Conservation (phyloP, 2,113 vertebrate species). For the Psilopogon haemacephalus region DNA sequence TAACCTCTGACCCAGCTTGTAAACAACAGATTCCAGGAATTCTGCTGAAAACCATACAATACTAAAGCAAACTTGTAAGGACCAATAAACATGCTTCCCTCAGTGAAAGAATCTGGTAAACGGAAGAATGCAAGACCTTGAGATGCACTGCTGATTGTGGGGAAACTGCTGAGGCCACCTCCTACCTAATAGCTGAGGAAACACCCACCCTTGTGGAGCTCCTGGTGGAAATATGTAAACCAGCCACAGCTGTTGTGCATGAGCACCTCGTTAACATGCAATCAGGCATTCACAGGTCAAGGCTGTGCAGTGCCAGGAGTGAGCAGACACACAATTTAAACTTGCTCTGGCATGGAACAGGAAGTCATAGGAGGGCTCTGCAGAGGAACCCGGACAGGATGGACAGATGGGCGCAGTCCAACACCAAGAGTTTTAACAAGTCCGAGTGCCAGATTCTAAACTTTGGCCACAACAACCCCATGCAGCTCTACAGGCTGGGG, state of each 20-base stretch:
- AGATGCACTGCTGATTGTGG: conserved; percentile 19
- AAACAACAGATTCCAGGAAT: conserved; percentile 72
- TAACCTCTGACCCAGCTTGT: conserved; percentile 55
- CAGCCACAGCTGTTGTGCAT: background rate
- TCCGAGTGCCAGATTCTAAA: no score
- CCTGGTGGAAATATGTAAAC: background rate
- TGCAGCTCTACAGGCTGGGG: no score
- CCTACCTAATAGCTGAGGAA: conserved; percentile 32
- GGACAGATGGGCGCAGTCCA: no score
- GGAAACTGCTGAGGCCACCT: conserved; percentile 22
- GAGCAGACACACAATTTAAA: rapidly evolving
- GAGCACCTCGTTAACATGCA: background rate
- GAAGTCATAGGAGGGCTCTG: rapidly evolving
- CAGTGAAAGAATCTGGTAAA: conserved; percentile 60
- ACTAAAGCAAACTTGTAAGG: conserved; percentile 26
- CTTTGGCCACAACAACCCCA: no score
- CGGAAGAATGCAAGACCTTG: conserved; percentile 67
- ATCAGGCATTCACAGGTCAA: background rate
- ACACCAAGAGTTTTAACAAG: no score
- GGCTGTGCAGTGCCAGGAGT: background rate
- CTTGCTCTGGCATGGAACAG: background rate
- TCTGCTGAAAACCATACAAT: conserved; percentile 57
- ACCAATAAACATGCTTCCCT: conserved; percentile 55
- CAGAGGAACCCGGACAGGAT: no score
- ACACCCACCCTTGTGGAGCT: background rate